Conservation (phyloP, 1,140 invertebrate species). For the Carposina sasakii region DNA sequence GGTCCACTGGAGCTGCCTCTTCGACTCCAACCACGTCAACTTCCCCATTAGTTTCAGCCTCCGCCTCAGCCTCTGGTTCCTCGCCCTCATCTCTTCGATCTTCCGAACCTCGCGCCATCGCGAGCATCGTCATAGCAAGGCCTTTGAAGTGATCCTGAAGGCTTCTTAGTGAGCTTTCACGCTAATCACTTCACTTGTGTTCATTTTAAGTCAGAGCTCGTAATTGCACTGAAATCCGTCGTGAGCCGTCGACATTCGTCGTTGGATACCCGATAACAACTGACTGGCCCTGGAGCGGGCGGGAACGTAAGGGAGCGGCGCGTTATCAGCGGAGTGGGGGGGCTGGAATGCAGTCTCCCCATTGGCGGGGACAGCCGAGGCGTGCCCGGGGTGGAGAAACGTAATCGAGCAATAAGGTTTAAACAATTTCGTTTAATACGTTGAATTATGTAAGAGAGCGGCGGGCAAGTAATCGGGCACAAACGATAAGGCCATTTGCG, state of each 20-base stretch:
- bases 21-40: conserved; percentile 64
- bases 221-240: conserved; percentile 15
- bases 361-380: conserved; percentile 60
- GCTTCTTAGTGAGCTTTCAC: no score
- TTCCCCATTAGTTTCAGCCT: conserved; percentile 48
- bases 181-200: no score
- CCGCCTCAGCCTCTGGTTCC: conserved; percentile 40
- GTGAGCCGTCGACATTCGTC: not conserved
- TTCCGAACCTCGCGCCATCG: conserved; percentile 62
- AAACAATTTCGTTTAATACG: conserved; percentile 73
- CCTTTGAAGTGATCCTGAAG: no score
- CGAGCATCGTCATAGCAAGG: conserved; percentile 69
- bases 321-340: conserved; percentile 15
- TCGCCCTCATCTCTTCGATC: conserved; percentile 46
- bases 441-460: conserved; percentile 72
- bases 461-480: conserved; percentile 70
- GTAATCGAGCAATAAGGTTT: conserved; percentile 73
- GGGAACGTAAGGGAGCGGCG: conserved; percentile 28
- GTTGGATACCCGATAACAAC: conserved; percentile 21
- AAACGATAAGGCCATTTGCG: conserved; percentile 72
- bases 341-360: conserved; percentile 30
- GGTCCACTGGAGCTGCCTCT: conserved; percentile 60
- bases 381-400: conserved; percentile 61
- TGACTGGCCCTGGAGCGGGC: conserved; percentile 37
- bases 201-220: no score